phyloP scores from a whole-genome alignment of 1,140 invertebrate genomes.

The Vanessa atalanta region DNA sequence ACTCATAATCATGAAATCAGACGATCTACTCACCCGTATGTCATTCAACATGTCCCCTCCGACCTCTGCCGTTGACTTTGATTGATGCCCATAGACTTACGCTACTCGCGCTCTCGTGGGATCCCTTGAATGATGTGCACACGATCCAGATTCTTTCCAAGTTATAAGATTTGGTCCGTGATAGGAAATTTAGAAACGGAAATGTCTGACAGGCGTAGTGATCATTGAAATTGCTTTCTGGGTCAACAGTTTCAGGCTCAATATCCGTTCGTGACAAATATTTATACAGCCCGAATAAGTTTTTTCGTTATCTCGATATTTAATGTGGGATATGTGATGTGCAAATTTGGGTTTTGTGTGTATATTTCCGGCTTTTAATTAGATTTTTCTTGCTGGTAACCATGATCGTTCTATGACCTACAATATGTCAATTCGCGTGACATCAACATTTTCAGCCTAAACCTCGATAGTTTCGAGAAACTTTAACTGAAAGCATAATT shows the following conservation, averaged over 20 bases:
- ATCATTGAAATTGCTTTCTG: neutral
- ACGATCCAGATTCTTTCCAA: neutral
- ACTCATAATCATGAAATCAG: neutral
- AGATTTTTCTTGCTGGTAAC: too few relatives aligned
- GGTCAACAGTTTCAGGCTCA: neutral
- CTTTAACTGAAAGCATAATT: too few relatives aligned
- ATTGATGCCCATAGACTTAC: slow-evolving; percentile 50
- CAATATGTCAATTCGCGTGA: too few relatives aligned
- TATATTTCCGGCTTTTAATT: too few relatives aligned
- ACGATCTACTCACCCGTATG: slow-evolving; percentile 26
- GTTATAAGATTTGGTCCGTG: neutral
- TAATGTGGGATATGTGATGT: too few relatives aligned
- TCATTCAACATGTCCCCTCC: slow-evolving; percentile 36
- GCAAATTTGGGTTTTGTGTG: too few relatives aligned
- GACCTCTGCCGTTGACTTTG: slow-evolving; percentile 52
- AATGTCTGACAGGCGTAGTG: neutral
- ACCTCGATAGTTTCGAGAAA: too few relatives aligned
- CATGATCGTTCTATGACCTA: too few relatives aligned
- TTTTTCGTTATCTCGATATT: too few relatives aligned
- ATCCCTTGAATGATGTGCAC: slow-evolving; percentile 39
- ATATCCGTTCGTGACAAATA: neutral
- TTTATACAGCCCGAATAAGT: neutral
- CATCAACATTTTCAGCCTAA: too few relatives aligned
- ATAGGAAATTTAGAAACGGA: neutral
- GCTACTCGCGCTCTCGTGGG: slow-evolving; percentile 45